Percentiles rank a stretch among this genome's conserved stretches.
Evolutionary conservation across 2,888 invertebrate genomes (phyloP).

Genomic region (Hirtodrosophila alboralis): DNA sequence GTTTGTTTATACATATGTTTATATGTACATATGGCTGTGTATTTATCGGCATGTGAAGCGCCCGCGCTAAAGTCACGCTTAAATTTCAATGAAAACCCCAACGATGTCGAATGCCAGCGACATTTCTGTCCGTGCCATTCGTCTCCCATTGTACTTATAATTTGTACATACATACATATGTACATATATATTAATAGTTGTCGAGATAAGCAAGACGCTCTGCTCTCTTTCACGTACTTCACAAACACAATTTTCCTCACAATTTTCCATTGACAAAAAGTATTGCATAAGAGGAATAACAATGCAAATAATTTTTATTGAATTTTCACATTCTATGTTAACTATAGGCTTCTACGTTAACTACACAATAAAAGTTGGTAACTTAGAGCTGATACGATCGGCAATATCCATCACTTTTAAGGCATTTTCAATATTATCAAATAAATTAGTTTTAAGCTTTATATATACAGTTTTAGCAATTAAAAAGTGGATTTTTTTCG

Average conservation of each 20-base stretch:
- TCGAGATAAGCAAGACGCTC: constrained; percentile 39
- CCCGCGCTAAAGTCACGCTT: constrained; percentile 72
- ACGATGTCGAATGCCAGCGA: constrained; percentile 9
- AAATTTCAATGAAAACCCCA: constrained; percentile 59
- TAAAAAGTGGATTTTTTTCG: no score
- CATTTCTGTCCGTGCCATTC: constrained; percentile 35
- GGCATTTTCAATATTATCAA: no score
- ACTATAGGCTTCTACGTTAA: no score
- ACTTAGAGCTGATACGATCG: no score
- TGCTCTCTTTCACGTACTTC: constrained; percentile 12
- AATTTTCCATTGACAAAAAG: constrained; percentile 62
- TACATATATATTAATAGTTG: constrained; percentile 42
- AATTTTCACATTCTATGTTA: constrained; percentile 21
- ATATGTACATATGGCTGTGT: constrained; percentile 1
- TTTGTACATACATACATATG: constrained; percentile 9
- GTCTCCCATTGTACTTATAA: constrained; percentile 27
- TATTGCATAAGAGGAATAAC: constrained; percentile 20
- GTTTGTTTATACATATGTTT: constrained; percentile 6
- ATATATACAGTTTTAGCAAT: no score
- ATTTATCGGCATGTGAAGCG: constrained; percentile 75
- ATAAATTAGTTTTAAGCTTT: no score
- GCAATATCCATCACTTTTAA: no score
- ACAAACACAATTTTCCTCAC: constrained; percentile 47
- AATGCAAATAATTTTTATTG: constrained; percentile 7
- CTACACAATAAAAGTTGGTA: no score